A percentile compares a stretch with the other conserved stretches of the same genome.
Conservation (phyloP, 2,113 vertebrate species). For the Baryphthengus martii region DNA sequence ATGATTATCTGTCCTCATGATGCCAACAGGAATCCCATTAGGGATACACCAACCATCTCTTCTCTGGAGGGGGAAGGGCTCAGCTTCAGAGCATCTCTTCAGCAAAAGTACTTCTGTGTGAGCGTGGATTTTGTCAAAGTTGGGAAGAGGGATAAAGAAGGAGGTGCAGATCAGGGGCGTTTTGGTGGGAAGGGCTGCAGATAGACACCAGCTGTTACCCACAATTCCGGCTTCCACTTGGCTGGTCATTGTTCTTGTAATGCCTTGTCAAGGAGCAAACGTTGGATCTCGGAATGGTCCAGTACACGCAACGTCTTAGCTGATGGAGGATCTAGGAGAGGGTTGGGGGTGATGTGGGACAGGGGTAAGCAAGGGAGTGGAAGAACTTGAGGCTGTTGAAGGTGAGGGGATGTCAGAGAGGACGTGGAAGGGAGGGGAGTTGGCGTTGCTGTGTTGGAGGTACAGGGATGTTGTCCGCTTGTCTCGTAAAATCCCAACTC, state of each 20-base stretch:
- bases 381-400: not conserved
- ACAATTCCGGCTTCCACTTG: not conserved
- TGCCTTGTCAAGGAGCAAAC: not conserved
- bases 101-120: not conserved
- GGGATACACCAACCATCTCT: not conserved
- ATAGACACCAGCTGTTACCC: not conserved
- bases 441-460: not conserved
- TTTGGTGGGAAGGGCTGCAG: not conserved
- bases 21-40: not conserved
- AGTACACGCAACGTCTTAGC: not conserved
- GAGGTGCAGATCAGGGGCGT: not conserved
- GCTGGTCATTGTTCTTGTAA: fast-evolving
- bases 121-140: not conserved
- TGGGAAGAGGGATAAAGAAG: not conserved
- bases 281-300: not conserved
- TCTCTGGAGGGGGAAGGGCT: not conserved
- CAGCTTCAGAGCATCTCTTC: not conserved
- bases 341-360: not conserved
- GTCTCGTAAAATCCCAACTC: not conserved
- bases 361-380: not conserved
- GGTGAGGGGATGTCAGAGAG: not conserved
- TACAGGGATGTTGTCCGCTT: not conserved
- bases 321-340: not conserved
- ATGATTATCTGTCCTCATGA: not conserved
- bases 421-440: not conserved